Evolutionary conservation across 2,888 invertebrate genomes (phyloP), one percentile per base, ranked within the genome.

Genomic region (Eubasilissa splendida): DNA sequence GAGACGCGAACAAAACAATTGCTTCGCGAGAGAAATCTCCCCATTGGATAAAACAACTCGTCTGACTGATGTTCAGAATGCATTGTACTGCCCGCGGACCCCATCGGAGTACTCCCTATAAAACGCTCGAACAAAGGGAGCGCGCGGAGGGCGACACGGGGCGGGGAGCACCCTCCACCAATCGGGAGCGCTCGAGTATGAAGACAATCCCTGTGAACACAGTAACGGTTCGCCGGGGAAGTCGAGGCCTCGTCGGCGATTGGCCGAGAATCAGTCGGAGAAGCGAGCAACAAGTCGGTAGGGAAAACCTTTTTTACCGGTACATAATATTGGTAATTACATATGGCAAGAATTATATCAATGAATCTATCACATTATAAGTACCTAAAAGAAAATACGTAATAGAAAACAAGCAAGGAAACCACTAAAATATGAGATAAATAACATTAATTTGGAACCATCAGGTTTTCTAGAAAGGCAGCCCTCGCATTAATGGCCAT

Each of bases 161-260:
- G 71, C 7, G 58, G 70, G 70, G 70, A 53, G 22, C 70, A 70
- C 56, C 71, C 71, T 58, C 14, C 60, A 60, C 75, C 75, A 60
- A 60, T 60, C 53, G 14, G 75, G 59, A 63, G 75, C 59, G 63
- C 59, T 33, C 22, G 75, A 52, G 50, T 31, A 60, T 75, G 75
- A 52, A 59, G 59, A 75, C 60, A 75, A 75, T 75, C 75, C 59
- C 75, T 42, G 75, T 60, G 60, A 14, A n/a, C 33, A n/a, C 12
- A 12, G 66, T n/a, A 66, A 60, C 63, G 50, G 58, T 58, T 58
- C 56, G 71, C 31, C 7, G 75, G 70, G 75, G 75, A 42, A 75
- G 75, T 52, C 60, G 50, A 75, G 75, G 60, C 52, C 50, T 14
- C 31, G 33, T 3, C 75, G 42, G 12, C 75, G 14, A 60, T 59